phyloP scores from a whole-genome alignment of 1,140 invertebrate species.

The Musca vetustissima region DNA sequence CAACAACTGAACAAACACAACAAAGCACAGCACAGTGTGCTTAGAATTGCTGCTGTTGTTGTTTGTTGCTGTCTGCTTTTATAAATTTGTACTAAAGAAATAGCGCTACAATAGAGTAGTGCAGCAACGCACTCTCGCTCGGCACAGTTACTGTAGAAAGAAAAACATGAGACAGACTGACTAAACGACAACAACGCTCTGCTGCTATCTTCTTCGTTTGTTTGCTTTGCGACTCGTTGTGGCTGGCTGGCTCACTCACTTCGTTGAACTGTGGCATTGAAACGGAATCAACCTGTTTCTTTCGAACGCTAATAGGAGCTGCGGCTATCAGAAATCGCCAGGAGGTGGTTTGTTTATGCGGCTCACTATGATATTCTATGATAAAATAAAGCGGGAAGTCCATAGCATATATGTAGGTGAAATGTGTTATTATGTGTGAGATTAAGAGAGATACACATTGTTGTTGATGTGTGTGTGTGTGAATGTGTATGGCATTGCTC shows the following conservation, averaged over 20 bases:
- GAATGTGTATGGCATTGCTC: too few relatives aligned
- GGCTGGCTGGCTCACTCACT: too few relatives aligned
- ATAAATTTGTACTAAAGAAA: constrained; percentile 16
- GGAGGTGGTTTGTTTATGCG: background rate
- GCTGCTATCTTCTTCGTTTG: background rate
- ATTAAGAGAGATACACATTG: too few relatives aligned
- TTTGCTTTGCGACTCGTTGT: constrained; percentile 4
- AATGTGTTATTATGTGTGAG: too few relatives aligned
- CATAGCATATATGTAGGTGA: too few relatives aligned
- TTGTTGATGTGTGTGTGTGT: too few relatives aligned
- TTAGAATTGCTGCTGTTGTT: background rate
- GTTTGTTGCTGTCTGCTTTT: background rate
- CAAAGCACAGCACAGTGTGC: background rate
- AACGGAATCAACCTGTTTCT: constrained; percentile 49
- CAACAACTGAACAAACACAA: too few relatives aligned
- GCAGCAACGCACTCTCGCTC: too few relatives aligned
- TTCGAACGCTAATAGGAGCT: constrained; percentile 44
- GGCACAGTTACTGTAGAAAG: too few relatives aligned
- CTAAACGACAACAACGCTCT: background rate
- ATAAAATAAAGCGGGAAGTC: too few relatives aligned
- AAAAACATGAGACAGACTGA: background rate
- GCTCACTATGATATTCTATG: background rate
- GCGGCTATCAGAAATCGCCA: constrained; percentile 36
- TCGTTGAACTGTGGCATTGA: background rate
- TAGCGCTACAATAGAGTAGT: background rate